A percentile compares a stretch with the other conserved stretches of the same genome.
Conservation (phyloP, 2,113 vertebrate species). For the Bucco capensis region DNA sequence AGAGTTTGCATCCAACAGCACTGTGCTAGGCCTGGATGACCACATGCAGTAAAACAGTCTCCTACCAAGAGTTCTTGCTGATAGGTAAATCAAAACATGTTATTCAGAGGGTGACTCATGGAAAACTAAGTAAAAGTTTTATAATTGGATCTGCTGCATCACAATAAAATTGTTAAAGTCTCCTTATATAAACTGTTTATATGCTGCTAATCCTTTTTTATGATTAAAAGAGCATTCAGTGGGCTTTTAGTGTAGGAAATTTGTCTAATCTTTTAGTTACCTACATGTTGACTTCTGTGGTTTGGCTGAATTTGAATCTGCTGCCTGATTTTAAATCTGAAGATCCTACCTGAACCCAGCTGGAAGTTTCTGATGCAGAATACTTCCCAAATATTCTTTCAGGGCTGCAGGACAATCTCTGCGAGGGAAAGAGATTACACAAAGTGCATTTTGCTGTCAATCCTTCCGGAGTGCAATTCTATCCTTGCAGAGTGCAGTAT, state of each 20-base stretch:
- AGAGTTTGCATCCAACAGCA: not conserved
- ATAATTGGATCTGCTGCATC: not conserved
- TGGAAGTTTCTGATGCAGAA: not conserved
- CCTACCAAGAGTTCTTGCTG: not conserved
- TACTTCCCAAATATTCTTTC: not conserved
- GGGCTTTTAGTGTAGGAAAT: not conserved
- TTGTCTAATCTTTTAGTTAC: not conserved
- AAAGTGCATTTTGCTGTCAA: not conserved
- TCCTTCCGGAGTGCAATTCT: not conserved
- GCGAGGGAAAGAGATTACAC: not conserved
- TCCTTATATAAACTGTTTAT: conserved; percentile 17
- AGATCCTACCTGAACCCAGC: not conserved
- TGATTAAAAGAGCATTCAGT: not conserved
- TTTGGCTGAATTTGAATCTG: not conserved
- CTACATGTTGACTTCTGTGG: not conserved
- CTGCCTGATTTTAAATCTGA: not conserved
- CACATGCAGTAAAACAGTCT: not conserved
- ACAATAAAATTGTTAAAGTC: not conserved
- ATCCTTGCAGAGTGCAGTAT: not conserved
- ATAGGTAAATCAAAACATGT: conserved; percentile 21
- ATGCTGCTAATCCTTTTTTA: not conserved
- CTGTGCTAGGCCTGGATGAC: not conserved
- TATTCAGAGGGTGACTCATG: not conserved
- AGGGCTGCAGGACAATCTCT: not conserved
- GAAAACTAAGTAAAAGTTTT: conserved; percentile 5